phyloP scores from a whole-genome alignment of 1,140 invertebrate genomes.

The Drosophila littoralis region DNA sequence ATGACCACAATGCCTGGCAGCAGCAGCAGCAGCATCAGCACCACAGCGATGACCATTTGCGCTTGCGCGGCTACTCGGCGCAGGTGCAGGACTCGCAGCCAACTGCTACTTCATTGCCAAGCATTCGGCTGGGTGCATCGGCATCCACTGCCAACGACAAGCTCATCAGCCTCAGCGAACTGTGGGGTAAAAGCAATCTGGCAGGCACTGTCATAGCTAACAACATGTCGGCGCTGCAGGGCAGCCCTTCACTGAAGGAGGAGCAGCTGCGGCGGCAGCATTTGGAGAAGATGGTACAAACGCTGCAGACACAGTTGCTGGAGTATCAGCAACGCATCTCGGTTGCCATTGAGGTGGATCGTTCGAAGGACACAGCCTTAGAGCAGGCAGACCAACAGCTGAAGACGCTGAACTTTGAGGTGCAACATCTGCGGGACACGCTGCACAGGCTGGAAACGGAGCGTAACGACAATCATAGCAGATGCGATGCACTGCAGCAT shows the following conservation, averaged over 20 bases:
- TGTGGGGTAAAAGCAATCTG: constrained; percentile 85
- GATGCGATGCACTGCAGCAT: constrained; percentile 65
- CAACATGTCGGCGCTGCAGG: constrained; percentile 8
- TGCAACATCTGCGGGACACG: constrained; percentile 60
- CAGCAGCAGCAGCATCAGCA: constrained; percentile 44
- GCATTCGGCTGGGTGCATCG: constrained; percentile 52
- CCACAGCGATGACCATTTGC: constrained; percentile 63
- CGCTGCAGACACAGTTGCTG: constrained; percentile 89
- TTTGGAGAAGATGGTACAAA: constrained; percentile 90
- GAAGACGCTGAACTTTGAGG: constrained; percentile 60
- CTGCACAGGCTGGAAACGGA: constrained; percentile 66
- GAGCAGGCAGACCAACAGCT: constrained; percentile 86
- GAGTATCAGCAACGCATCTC: constrained; percentile 92
- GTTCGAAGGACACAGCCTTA: constrained; percentile 89
- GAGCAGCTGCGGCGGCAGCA: constrained; percentile 90
- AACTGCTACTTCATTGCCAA: constrained; percentile 57
- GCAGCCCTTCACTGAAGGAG: constrained; percentile 86
- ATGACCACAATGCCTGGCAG: constrained; percentile 44
- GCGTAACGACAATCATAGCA: constrained; percentile 50
- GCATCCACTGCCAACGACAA: constrained; percentile 40
- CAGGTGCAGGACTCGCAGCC: constrained; percentile 31
- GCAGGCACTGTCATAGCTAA: constrained; percentile 52
- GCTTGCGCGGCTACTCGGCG: constrained; percentile 21
- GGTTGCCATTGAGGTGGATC: constrained; percentile 90
- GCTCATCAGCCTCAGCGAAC: constrained; percentile 85